Evolutionary conservation across 1,140 invertebrate species (phyloP), one percentile per base, ranked within the genome.

Genomic region (Trachymyrmex septentrionalis): DNA sequence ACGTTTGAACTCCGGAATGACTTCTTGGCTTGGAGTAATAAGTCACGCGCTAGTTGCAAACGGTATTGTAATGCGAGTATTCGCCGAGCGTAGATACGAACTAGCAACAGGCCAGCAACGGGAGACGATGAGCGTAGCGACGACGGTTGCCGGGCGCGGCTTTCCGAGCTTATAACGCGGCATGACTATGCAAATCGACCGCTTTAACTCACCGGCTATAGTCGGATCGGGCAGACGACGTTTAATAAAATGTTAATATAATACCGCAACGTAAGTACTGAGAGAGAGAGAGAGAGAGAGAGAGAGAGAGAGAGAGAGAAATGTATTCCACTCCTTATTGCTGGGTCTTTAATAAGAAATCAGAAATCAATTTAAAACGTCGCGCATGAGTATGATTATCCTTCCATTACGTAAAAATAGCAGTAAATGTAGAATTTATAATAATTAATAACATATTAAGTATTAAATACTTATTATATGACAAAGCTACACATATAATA

Each of bases 191-290:
- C 80, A 84, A 84, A 84, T 82, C 80, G 55, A 9, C 24, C 67
- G 69, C 69, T 84, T 73, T 61, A 73, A 75, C 53, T 84, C 55
- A 75, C 80, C 69, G 55, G n/a, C 69, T 69, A 84, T 61, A 53
- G 24, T 53, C 6, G 38, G 55, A 73, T 82, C 67, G 24, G 61
- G 10, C 24, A 38, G 66, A 57, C 55, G 80, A 84, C n/a, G 80
- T 84, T 84, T 84, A 84, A 84, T 84, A 84, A 84, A 84, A 84
- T 84, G 80, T 84, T 84, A 84, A 84, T 84, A 84, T 84, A 63
- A 84, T 61, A 75, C 10, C 24, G 38, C 66, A 34, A 82, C 38
- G 24, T 44, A 82, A 59, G 53, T 61, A 75, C n/a, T 24, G 30
- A 30, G 30, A 6, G 30, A 30, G 30, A 30, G 30, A 30, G 30